Percentiles rank a stretch among this genome's conserved stretches.
Evolutionary conservation across 2,113 vertebrate species (phyloP).

Genomic region (Limnothrissa miodon): DNA sequence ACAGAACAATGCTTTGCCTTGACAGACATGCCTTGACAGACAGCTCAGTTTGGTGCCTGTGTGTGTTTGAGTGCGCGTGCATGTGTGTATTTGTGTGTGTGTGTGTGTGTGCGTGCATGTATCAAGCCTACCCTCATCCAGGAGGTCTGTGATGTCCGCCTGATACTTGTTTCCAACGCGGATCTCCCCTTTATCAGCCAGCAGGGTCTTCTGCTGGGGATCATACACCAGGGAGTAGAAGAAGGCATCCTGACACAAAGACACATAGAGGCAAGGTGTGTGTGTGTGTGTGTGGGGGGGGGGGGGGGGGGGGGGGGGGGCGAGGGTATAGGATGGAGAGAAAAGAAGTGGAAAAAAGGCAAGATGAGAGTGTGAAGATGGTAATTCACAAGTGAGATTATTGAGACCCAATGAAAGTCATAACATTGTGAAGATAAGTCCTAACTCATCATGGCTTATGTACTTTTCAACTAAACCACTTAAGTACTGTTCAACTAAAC

Average conservation of each 20-base stretch:
- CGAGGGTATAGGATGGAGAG: neutral
- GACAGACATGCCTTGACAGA: too few species aligned
- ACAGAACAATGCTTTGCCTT: neutral
- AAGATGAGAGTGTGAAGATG: neutral
- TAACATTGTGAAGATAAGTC: neutral
- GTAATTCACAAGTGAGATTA: neutral
- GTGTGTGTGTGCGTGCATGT: neutral
- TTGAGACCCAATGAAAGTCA: neutral
- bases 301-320: neutral
- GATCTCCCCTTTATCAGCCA: conserved; percentile 98
- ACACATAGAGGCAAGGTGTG: conserved; percentile 32
- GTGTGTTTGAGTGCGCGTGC: too few species aligned
- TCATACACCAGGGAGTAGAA: conserved; percentile 98
- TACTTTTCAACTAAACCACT: too few species aligned
- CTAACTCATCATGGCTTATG: neutral
- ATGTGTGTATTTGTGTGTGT: neutral
- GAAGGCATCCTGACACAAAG: conserved; percentile 87
- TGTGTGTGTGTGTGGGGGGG: too few species aligned
- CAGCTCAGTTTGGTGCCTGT: neutral
- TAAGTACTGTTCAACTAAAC: neutral
- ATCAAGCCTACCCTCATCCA: conserved; percentile 80
- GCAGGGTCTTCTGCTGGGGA: conserved; percentile 94
- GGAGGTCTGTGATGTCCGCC: conserved; percentile 92
- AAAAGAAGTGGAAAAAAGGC: neutral
- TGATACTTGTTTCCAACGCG: conserved; percentile 96